Conservation (phyloP, 2,797 vertebrate genomes). For the Gymnoscopelus microlampas region DNA sequence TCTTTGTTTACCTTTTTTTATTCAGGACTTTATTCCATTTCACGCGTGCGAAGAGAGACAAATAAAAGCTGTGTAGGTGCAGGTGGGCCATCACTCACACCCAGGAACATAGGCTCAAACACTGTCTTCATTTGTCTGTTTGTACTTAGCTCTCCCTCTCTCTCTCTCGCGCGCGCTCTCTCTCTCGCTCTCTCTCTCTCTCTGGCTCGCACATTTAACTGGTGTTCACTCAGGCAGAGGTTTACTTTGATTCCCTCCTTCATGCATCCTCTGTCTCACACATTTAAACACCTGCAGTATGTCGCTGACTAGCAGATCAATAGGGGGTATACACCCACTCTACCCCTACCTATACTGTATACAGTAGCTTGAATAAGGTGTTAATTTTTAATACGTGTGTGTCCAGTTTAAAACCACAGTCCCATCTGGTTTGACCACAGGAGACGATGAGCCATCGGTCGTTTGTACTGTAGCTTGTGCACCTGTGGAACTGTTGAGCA, state of each 20-base stretch:
- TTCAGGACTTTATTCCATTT: conserved; percentile 27
- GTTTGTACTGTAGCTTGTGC: too few species aligned
- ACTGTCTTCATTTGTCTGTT: conserved; percentile 17
- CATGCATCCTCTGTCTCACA: not conserved
- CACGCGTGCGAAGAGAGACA: conserved; percentile 19
- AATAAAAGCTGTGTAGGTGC: conserved; percentile 49
- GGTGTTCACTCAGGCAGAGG: not conserved
- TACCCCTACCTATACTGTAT: too few species aligned
- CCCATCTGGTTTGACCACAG: too few species aligned
- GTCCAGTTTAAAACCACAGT: too few species aligned
- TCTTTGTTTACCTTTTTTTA: conserved; percentile 39
- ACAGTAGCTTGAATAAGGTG: too few species aligned
- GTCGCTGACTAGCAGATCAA: not conserved
- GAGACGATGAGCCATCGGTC: too few species aligned
- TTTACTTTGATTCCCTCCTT: too few species aligned
- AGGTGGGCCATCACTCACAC: conserved; percentile 28
- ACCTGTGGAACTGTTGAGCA: too few species aligned
- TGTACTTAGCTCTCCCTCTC: not conserved
- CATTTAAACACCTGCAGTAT: not conserved
- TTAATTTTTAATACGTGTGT: too few species aligned
- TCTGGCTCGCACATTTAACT: not conserved
- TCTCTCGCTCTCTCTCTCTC: not conserved
- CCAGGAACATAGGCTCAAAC: conserved; percentile 15
- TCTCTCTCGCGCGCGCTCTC: not conserved
- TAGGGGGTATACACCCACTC: not conserved